Evolutionary conservation across 2,113 vertebrate species (phyloP).

Genomic region (Cheilinus undulatus): DNA sequence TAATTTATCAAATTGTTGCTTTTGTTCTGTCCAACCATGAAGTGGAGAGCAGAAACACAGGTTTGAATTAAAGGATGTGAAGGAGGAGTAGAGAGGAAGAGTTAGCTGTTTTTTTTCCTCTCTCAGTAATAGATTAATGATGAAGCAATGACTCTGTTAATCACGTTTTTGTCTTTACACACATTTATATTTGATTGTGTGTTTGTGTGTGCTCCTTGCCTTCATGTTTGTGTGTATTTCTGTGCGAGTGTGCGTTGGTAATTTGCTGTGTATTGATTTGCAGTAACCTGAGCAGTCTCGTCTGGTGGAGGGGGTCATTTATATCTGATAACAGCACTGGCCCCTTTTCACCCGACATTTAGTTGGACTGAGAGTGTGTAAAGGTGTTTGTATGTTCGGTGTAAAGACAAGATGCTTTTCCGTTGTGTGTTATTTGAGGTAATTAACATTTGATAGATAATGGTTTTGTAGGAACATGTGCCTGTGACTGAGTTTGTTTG

Average conservation of each 20-base stretch:
- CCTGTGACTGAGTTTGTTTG: not conserved
- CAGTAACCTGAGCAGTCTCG: conserved; percentile 76
- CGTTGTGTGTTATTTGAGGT: conserved; percentile 49
- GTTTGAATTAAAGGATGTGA: not conserved
- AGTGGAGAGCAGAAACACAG: not conserved
- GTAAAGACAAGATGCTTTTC: conserved; percentile 12
- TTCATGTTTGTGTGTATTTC: conserved; percentile 29
- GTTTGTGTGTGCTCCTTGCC: conserved; percentile 19
- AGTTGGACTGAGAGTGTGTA: conserved; percentile 30
- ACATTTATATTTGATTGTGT: conserved; percentile 26
- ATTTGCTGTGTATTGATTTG: conserved; percentile 76
- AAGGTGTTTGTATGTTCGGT: not conserved
- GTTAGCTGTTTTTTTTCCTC: conserved; percentile 3
- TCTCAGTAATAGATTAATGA: conserved; percentile 50
- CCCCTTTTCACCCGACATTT: conserved; percentile 63
- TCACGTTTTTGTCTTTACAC: conserved; percentile 42
- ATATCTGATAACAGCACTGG: conserved; percentile 69
- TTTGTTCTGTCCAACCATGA: too few relatives aligned
- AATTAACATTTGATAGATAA: conserved; percentile 63
- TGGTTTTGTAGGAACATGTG: not conserved
- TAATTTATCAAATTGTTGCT: too few relatives aligned
- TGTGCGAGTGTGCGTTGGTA: conserved; percentile 53
- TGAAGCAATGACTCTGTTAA: conserved; percentile 52
- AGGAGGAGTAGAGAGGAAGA: conserved; percentile 8
- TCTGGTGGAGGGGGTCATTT: conserved; percentile 70